These are phyloP conservation scores for Penaeus japonicus DNA, from an alignment of 1,140 invertebrate genomes.

Conservation along the genomic window DNA sequence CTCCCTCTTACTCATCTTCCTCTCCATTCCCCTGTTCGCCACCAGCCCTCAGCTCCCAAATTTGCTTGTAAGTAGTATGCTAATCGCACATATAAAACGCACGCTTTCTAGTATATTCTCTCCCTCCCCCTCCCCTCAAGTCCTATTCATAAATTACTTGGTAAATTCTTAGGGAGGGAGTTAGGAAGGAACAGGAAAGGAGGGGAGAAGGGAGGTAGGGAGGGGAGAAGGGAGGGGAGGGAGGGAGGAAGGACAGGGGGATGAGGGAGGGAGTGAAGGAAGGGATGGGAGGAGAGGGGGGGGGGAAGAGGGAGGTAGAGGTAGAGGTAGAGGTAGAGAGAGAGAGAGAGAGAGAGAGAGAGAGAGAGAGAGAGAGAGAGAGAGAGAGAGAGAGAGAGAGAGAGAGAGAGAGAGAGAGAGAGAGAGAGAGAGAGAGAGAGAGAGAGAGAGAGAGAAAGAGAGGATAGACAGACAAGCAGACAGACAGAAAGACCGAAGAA, in stretches of 20 bases:
- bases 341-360: neutral
- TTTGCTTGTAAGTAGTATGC: no score
- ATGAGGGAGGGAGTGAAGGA: neutral
- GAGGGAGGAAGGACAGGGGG: neutral
- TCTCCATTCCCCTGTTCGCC: no score
- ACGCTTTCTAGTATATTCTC: no score
- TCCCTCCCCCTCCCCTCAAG: no score
- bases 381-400: neutral
- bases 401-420: neutral
- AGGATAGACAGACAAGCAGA: neutral
- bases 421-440: neutral
- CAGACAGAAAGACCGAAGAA: neutral
- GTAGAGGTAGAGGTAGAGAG: neutral
- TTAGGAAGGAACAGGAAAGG: neutral
- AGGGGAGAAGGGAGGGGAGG: neutral
- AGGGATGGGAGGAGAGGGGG: neutral
- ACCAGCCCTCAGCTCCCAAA: no score
- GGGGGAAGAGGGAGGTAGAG: neutral
- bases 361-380: neutral
- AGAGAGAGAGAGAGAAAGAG: neutral
- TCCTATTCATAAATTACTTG: no score
- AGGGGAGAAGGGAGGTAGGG: neutral
- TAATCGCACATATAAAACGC: no score
- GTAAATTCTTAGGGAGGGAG: neutral
- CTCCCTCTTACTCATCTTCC: no score